Evolutionary conservation across 2,113 vertebrate genomes (phyloP), one percentile per base, ranked within the genome.

Genomic region (Epinephelus moara): DNA sequence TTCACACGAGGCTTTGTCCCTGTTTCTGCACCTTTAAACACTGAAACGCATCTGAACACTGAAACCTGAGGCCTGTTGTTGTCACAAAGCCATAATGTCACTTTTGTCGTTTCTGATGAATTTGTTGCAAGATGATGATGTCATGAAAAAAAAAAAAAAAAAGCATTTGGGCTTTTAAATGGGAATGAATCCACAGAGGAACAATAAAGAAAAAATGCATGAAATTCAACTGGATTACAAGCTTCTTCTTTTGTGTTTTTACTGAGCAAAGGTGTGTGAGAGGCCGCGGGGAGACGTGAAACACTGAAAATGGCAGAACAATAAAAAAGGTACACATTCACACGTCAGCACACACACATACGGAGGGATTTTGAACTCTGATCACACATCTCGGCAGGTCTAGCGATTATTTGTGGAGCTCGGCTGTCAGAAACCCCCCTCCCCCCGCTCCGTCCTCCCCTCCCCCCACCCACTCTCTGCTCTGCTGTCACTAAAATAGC

Each of bases 401-500:
- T 69, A 72, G 85, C 17, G 75, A 88, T 90, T 90, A 89, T 93
- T 94, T 89, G 90, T 71, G 74, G 73, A 88, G 82, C 84, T 77
- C 15, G 25, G 78, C 80, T 80, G 85, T 82, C 80, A 66, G 80
- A 56, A 67, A 17, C 55, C 52, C 74, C 56, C 57, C 25, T 6
- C 11, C 74, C 55, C 2, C 17, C 6, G 2, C 3, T 0, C 40
- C 19, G 1, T 25, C 66, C 33, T 6, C 62, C 50, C 82, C 55
- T 42, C 82, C 81, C 75, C 84, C 84, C 87, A 49, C 81, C 77
- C 80, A 33, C 84, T 57, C 80, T 19, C 74, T 19, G 70, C 56
- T 70, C 71, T 25, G 57, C 88, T 87, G 89, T 91, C 90, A 94
- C 91, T 92, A 91, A 94, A 94, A 94, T 94, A 93, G 93, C 93